phyloP scores from a whole-genome alignment of 2,113 vertebrate species.

The Ictalurus furcatus region DNA sequence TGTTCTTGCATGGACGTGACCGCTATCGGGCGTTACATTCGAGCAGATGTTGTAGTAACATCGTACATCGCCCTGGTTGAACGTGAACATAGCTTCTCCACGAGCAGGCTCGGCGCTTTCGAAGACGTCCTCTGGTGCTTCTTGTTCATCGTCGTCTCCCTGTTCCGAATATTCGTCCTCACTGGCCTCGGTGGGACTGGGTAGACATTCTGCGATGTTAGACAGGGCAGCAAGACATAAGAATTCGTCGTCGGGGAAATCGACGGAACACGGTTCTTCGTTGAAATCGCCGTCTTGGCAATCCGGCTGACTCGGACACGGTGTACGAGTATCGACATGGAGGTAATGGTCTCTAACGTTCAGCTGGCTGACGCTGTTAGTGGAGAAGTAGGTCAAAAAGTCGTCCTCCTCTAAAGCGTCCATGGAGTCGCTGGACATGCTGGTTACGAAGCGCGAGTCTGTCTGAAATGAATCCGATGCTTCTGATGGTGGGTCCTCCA shows the following conservation, averaged over 20 bases:
- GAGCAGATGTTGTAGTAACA: slow-evolving; percentile 83
- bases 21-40: slow-evolving; percentile 79
- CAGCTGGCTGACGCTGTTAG: slow-evolving; percentile 67
- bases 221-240: slow-evolving; percentile 79
- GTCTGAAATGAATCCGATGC: slow-evolving; percentile 84
- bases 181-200: slow-evolving; percentile 66
- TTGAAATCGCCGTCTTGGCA: slow-evolving; percentile 15
- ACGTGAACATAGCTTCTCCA: slow-evolving; percentile 69
- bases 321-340: slow-evolving; percentile 27
- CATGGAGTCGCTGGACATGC: slow-evolving; percentile 88
- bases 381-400: slow-evolving; percentile 78
- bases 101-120: slow-evolving; percentile 42
- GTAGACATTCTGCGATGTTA: slow-evolving; percentile 65
- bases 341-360: slow-evolving; percentile 55
- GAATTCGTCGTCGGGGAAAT: slow-evolving; percentile 57
- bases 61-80: slow-evolving; percentile 68
- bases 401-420: slow-evolving; percentile 90
- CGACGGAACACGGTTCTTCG: slow-evolving; percentile 27
- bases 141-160: slow-evolving; percentile 49
- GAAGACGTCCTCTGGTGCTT: slow-evolving; percentile 39
- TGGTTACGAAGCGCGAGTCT: slow-evolving; percentile 75
- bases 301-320: slow-evolving; percentile 29
- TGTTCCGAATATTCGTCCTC: slow-evolving; percentile 62
- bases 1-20: slow-evolving; percentile 56
- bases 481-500: slow-evolving; percentile 74